phyloP scores from a whole-genome alignment of 2,888 invertebrate genomes.

The Mellilla xanthometata region DNA sequence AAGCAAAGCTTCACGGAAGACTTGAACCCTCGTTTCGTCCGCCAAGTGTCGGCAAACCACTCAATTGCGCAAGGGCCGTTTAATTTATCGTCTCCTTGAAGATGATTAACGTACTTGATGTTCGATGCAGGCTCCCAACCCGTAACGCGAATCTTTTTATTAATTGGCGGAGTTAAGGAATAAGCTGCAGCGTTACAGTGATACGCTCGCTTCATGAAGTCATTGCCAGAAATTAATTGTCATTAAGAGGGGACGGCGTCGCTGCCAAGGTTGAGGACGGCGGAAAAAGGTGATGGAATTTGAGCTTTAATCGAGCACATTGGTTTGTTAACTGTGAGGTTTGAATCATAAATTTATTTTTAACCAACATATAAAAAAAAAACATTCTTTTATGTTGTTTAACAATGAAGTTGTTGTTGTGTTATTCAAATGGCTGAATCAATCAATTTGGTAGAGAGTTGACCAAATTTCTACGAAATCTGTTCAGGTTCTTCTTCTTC shows the following conservation, averaged over 20 bases:
- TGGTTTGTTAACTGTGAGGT: too few relatives aligned
- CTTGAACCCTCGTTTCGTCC: slow-evolving; percentile 3
- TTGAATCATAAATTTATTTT: too few relatives aligned
- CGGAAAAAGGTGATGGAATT: background rate
- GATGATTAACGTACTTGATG: slow-evolving; percentile 39
- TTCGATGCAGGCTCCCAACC: slow-evolving; percentile 24
- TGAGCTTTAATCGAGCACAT: too few relatives aligned
- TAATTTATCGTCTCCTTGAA: slow-evolving; percentile 44
- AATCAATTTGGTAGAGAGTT: too few relatives aligned
- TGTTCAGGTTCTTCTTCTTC: too few relatives aligned
- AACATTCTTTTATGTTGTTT: too few relatives aligned
- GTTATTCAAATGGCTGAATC: too few relatives aligned
- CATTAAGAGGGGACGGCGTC: slow-evolving; percentile 3
- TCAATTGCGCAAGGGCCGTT: slow-evolving; percentile 35
- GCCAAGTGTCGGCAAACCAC: slow-evolving; percentile 23
- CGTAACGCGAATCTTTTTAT: slow-evolving; percentile 24
- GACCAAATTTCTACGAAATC: too few relatives aligned
- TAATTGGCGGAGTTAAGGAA: slow-evolving; percentile 10
- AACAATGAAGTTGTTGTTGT: too few relatives aligned
- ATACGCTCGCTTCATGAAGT: slow-evolving; percentile 2
- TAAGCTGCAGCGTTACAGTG: slow-evolving; percentile 11
- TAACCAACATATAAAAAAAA: too few relatives aligned
- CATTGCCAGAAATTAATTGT: slow-evolving; percentile 16
- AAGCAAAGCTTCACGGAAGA: too few relatives aligned
- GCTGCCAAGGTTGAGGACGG: slow-evolving; percentile 4